phyloP scores from a whole-genome alignment of 2,797 vertebrate genomes.

The Fistularia tabacaria region DNA sequence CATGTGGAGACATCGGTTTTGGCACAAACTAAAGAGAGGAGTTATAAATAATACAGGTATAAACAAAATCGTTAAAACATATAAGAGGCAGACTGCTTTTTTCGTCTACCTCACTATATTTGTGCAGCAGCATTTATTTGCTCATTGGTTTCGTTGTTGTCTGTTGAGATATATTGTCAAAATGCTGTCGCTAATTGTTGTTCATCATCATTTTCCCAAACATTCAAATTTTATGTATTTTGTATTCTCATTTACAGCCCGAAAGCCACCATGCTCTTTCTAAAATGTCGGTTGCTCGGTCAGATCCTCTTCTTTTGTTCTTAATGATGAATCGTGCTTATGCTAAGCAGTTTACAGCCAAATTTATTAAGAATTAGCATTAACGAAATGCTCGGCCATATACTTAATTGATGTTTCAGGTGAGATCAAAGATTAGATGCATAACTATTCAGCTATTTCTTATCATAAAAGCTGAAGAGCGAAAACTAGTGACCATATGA shows the following conservation, averaged over 20 bases:
- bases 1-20: constrained; percentile 52
- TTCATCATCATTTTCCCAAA: constrained; percentile 3
- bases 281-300: constrained; percentile 1
- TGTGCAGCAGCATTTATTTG: constrained; percentile 15
- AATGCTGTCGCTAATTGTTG: constrained; percentile 2
- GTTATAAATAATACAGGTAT: constrained; percentile 56
- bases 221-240: too few species aligned
- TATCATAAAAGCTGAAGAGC: too few species aligned
- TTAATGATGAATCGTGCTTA: constrained; percentile 4
- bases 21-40: constrained; percentile 43
- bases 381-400: too few species aligned
- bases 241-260: neutral
- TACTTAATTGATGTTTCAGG: too few species aligned
- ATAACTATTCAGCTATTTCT: too few species aligned
- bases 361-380: too few species aligned
- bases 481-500: too few species aligned
- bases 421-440: too few species aligned
- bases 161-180: constrained; percentile 10
- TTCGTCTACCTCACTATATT: constrained; percentile 25
- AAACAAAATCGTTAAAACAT: constrained; percentile 41
- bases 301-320: neutral
- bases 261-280: constrained; percentile 1
- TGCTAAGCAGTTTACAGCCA: neutral
- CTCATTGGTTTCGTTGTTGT: constrained; percentile 9
- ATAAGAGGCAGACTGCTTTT: constrained; percentile 12